These are phyloP conservation scores for Macheiramphus alcinus DNA, from an alignment of 2,113 vertebrate genomes.

Conservation along the genomic window DNA sequence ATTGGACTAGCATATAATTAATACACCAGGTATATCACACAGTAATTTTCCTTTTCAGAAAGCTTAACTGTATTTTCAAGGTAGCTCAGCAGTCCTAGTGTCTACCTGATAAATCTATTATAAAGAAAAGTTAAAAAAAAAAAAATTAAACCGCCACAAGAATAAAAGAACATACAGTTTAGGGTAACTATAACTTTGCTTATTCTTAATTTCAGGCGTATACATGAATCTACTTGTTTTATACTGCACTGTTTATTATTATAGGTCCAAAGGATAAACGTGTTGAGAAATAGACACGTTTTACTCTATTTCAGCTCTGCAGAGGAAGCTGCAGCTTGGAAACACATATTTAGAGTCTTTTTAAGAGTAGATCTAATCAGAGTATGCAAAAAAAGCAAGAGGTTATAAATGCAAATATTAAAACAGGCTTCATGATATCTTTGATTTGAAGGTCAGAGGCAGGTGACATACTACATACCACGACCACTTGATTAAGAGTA, in stretches of 20 bases:
- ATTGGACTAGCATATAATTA: slow-evolving; percentile 63
- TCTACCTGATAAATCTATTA: neutral
- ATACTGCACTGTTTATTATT: neutral
- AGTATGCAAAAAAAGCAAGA: neutral
- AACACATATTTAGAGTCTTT: neutral
- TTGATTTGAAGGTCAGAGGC: neutral
- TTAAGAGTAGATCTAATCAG: neutral
- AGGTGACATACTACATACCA: neutral
- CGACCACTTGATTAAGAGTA: neutral
- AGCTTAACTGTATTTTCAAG: slow-evolving; percentile 17
- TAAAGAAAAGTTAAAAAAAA: neutral
- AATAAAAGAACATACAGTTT: neutral
- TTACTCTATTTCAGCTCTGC: neutral
- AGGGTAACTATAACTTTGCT: neutral
- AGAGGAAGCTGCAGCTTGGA: neutral
- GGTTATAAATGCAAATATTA: neutral
- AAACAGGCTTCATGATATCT: neutral
- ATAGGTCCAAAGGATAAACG: neutral
- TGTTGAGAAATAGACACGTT: neutral
- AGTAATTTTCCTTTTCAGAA: slow-evolving; percentile 51
- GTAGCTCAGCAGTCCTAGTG: neutral
- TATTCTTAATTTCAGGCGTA: neutral
- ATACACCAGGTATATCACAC: slow-evolving; percentile 36
- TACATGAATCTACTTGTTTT: neutral
- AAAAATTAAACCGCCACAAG: rapidly evolving